Evolutionary conservation across 2,888 invertebrate species (phyloP), one percentile per base, ranked within the genome.

Genomic region (Lapara coniferarum): DNA sequence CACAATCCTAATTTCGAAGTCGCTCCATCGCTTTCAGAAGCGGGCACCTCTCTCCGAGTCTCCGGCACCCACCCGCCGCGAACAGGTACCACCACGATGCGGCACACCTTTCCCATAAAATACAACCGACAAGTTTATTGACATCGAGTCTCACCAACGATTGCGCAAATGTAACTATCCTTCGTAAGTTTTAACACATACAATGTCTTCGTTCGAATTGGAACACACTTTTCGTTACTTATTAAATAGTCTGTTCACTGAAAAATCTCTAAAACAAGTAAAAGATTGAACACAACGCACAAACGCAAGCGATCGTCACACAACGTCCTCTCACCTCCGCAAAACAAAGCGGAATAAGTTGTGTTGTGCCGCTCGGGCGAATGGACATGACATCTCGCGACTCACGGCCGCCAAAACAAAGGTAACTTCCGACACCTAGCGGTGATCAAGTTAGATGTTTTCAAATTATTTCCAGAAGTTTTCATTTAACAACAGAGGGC

Each of bases 21-120:
- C 90, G 84, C 84, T 82, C 83, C 84, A 81, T 76, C 81, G 78
- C 81, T 83, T 79, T 81, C 63, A 63, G 13, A 19, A 78, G 79
- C 76, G 75, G 73, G 74, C 77, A 76, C 75, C 80, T 74, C 78
- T 80, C 80, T 83, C 46, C 56, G 55, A 66, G 77, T 83, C 81
- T 85, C 85, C 81, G 85, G 83, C 87, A 86, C 86, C 87, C 86
- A 86, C 83, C 86, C 85, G 83, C 79, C 85, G 83, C 85, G 84
- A 87, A 90, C 93, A 92, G 92, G 92, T 92, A 91, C 86, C 80
- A 85, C 79, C 77, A 81, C 88, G 87, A 88, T 89, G 91, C 91
- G 91, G 90, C 92, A 91, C 93, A 92, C 93, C 93, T 92, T 92
- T 92, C 92, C 90, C 91, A 92, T 92, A 91, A 92, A 92, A 91